Evolutionary conservation across 2,113 vertebrate species (phyloP).

Genomic region (Pelodiscus sinensis): DNA sequence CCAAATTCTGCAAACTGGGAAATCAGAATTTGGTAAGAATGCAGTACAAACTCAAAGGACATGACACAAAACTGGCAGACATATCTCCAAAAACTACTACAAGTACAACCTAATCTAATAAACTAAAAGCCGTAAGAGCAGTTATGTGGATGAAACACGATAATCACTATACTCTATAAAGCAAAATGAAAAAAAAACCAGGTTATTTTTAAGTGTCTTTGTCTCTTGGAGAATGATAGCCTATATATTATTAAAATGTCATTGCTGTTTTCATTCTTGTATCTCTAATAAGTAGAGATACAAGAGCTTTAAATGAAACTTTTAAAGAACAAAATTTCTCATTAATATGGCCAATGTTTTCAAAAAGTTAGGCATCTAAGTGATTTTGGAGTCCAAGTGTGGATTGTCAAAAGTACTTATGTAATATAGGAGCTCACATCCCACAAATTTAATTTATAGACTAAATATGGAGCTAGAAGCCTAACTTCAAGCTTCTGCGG

Average conservation of each 20-base stretch:
- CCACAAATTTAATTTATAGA: neutral
- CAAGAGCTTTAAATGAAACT: neutral
- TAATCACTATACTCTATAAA: neutral
- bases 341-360: neutral
- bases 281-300: neutral
- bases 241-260: neutral
- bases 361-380: neutral
- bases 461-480: neutral
- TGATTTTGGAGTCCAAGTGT: neutral
- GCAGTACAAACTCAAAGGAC: neutral
- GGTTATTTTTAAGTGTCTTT: neutral
- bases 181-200: neutral
- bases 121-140: neutral
- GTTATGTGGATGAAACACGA: neutral
- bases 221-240: neutral
- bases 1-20: neutral
- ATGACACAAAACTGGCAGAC: neutral
- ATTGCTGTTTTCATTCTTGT: neutral
- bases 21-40: neutral
- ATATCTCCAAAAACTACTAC: neutral
- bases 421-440: neutral
- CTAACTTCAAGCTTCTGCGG: neutral
- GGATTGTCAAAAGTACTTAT: neutral
- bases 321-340: neutral
- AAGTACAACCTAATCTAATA: neutral